phyloP scores from a whole-genome alignment of 2,797 vertebrate genomes.

The Limnodromus scolopaceus region DNA sequence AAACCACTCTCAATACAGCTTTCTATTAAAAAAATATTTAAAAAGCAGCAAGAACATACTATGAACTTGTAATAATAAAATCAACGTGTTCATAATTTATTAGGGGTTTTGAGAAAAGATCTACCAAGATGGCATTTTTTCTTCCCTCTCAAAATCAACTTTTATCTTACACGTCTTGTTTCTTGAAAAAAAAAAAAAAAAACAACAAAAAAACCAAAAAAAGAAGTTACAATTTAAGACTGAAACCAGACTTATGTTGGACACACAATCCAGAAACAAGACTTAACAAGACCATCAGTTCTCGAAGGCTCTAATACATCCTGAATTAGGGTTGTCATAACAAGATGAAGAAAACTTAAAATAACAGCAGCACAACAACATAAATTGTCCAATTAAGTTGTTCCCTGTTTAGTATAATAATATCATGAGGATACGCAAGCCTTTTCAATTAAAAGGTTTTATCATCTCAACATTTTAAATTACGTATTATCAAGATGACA shows the following conservation, averaged over 20 bases:
- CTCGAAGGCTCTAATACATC: background rate
- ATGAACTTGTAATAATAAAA: background rate
- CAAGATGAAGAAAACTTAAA: background rate
- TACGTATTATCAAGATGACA: background rate
- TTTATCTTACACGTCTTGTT: background rate
- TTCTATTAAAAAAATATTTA: background rate
- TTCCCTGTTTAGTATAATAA: background rate
- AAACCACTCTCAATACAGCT: background rate
- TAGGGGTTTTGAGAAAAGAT: background rate
- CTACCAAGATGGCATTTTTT: background rate
- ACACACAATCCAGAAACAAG: background rate
- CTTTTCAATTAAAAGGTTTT: background rate
- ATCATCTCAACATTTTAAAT: background rate
- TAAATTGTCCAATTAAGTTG: background rate
- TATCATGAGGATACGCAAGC: background rate
- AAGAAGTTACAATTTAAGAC: background rate
- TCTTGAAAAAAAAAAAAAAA: background rate
- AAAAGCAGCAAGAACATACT: background rate
- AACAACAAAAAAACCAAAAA: too few relatives aligned
- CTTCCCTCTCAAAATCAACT: background rate
- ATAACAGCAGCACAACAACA: background rate
- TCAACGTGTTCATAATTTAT: background rate
- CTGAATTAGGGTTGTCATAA: background rate
- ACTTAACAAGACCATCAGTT: background rate
- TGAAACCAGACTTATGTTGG: background rate